Evolutionary conservation across 2,797 vertebrate species (phyloP), one percentile per base, ranked within the genome.

Genomic region (Loris lydekkerianus): DNA sequence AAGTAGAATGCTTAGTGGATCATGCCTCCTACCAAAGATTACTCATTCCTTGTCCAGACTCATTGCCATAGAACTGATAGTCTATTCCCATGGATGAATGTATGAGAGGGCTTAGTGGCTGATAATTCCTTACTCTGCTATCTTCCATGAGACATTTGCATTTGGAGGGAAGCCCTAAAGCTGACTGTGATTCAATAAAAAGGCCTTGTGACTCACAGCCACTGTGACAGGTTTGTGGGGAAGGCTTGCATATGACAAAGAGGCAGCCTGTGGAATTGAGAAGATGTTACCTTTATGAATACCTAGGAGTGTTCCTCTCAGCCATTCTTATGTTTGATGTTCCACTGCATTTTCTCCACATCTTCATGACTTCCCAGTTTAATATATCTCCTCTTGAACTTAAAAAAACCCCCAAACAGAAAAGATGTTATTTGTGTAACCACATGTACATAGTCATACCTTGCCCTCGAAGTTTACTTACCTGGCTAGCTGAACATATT

Each of bases 301-400:
- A 25, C 6, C 25, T 85, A 46, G 29, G 60, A 84, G 0, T 7
- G 11, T 82, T 40, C 40, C 11, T 91, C 40, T 80, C 25, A 31
- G 1, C 9, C 3, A 0, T 34, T 86, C 37, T 20, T 81, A 29
- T 15, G 5, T 63, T 58, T 56, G 69, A 73, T 70, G 43, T 70
- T 78, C 27, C 43, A 15, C 87, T 77, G 76, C 94, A 87, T 81
- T 93, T 90, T 21, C 5, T 21, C 37, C 29, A 29, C 63, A 61
- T 76, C 94, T 85, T 81, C 40, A 49, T 91, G 40, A 73, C 4
- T 8, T 95, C 14, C 40, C 31, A 58, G 10, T 76, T 91, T 84
- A 89, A 10, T 86, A 69, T 73, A 10, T 85, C 3, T 89, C 27
- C 85, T 93, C 31, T 83, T 72, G n/a, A 94, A 82, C 46, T 94